Conservation (phyloP, 2,888 invertebrate genomes). For the Plemyria rubiginata region DNA sequence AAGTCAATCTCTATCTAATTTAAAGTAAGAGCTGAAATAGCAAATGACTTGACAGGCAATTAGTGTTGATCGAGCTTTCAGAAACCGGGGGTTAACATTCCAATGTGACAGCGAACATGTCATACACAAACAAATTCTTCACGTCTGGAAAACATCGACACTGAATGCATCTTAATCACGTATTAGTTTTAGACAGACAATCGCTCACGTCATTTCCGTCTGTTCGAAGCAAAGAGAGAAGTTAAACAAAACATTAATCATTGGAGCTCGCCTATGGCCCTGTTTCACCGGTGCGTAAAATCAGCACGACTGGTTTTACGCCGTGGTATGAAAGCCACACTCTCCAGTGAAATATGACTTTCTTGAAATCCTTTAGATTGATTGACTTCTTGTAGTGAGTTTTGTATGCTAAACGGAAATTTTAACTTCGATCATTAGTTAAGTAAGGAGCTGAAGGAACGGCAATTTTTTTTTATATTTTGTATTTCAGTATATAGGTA, state of each 20-base stretch:
- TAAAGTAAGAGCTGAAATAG: too few relatives aligned
- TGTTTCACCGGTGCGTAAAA: neutral
- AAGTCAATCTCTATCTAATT: too few relatives aligned
- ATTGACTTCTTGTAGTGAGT: conserved; percentile 31
- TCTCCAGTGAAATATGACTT: neutral
- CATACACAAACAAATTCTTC: neutral
- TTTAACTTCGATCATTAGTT: conserved; percentile 7
- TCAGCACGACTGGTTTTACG: neutral
- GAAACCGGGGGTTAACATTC: neutral
- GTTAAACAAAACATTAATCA: conserved; percentile 50
- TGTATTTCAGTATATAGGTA: neutral
- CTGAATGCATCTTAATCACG: conserved; percentile 42
- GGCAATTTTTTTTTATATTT: neutral
- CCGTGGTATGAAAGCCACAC: neutral
- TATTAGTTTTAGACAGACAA: conserved; percentile 43
- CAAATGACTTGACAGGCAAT: too few relatives aligned
- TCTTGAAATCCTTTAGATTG: conserved; percentile 12
- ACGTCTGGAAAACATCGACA: neutral
- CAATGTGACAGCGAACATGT: neutral
- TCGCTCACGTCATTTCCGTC: conserved; percentile 35
- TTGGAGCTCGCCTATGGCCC: conserved; percentile 32
- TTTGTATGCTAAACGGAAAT: conserved; percentile 24
- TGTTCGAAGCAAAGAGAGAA: conserved; percentile 37
- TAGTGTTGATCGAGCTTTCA: too few relatives aligned
- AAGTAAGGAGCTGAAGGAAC: conserved; percentile 15